Conservation (phyloP, 2,888 invertebrate genomes). For the Euzetes globulus region DNA sequence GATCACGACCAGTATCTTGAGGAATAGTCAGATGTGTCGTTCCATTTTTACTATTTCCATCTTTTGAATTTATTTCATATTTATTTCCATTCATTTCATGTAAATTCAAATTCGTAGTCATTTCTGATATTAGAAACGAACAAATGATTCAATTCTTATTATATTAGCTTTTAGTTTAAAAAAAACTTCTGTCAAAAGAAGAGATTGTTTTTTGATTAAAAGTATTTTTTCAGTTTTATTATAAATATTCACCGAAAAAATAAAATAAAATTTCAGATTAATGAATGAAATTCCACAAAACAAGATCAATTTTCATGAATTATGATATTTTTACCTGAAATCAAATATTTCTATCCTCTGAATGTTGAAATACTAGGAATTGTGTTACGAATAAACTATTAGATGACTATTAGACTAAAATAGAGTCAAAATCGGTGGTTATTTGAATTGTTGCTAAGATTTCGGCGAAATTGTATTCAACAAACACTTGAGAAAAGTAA, state of each 20-base stretch:
- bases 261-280: no score
- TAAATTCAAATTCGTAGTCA: neutral
- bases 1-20: constrained; percentile 64
- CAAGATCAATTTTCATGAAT: neutral
- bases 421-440: neutral
- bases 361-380: neutral
- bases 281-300: neutral
- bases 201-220: no score
- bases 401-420: neutral
- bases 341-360: neutral
- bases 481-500: neutral
- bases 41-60: neutral
- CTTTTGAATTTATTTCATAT: constrained; percentile 12
- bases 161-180: no score
- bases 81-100: constrained; percentile 8
- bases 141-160: no score
- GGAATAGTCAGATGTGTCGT: neutral
- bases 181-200: no score
- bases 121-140: no score
- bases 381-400: neutral
- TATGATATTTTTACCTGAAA: neutral
- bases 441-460: neutral
- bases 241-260: no score
- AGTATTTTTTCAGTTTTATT: no score
- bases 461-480: neutral